phyloP scores from a whole-genome alignment of 2,113 vertebrate species.

The Glaucidium brasilianum region DNA sequence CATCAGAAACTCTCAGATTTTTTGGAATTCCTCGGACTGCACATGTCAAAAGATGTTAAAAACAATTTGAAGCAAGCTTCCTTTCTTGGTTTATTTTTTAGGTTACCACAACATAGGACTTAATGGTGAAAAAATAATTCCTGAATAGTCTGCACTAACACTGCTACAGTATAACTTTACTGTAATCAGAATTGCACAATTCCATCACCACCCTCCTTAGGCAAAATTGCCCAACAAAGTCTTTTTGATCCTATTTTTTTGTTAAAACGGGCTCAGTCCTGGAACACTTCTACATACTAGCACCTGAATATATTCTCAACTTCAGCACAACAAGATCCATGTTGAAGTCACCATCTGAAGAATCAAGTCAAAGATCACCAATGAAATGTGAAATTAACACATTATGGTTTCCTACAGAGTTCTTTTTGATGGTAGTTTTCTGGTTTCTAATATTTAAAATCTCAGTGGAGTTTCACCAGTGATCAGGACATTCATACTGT shows the following conservation, averaged over 20 bases:
- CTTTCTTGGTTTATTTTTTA: background rate
- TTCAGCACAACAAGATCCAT: background rate
- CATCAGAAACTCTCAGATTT: constrained; percentile 85
- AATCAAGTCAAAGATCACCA: background rate
- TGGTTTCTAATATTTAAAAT: background rate
- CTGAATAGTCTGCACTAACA: background rate
- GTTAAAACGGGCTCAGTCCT: background rate
- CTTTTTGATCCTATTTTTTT: background rate
- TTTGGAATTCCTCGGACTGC: constrained; percentile 89
- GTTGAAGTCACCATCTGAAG: background rate
- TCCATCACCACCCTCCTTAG: background rate
- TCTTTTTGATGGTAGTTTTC: background rate
- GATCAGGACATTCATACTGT: background rate
- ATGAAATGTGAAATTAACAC: background rate
- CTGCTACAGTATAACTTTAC: background rate
- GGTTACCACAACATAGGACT: background rate
- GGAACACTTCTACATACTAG: background rate
- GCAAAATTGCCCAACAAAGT: background rate
- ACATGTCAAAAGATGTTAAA: constrained; percentile 37
- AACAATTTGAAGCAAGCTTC: background rate
- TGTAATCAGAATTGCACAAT: background rate
- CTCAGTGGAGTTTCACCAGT: background rate
- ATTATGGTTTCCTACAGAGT: background rate
- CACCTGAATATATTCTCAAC: background rate
- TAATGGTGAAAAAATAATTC: background rate